Percentiles rank a stretch among this genome's conserved stretches.
Evolutionary conservation across 2,888 invertebrate species (phyloP).

Genomic region (Tipula vernalis): DNA sequence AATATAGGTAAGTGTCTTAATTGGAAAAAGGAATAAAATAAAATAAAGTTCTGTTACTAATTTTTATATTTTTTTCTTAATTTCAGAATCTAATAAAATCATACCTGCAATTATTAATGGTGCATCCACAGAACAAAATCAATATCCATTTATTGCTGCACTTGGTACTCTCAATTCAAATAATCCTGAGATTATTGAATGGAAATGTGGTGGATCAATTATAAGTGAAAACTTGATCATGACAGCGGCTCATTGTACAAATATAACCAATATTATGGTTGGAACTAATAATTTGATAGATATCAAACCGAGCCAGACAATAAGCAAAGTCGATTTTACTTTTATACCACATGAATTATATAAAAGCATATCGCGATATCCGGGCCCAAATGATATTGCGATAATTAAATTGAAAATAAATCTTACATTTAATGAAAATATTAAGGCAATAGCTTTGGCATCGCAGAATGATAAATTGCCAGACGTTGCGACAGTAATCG

Average conservation of each 20-base stretch:
- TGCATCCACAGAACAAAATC: neutral
- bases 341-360: neutral
- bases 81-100: neutral
- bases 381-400: neutral
- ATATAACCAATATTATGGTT: slow-evolving; percentile 14
- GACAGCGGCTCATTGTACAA: slow-evolving; percentile 30
- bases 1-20: neutral
- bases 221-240: slow-evolving; percentile 29
- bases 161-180: neutral
- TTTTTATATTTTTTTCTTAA: no score
- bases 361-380: neutral
- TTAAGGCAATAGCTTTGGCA: neutral
- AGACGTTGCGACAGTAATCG: neutral
- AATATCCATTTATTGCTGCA: neutral
- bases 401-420: neutral
- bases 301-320: neutral
- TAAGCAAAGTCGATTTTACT: neutral
- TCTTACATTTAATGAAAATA: neutral
- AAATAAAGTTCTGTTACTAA: neutral
- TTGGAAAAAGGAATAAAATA: neutral
- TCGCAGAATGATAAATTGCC: neutral
- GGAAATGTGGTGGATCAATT: slow-evolving; percentile 29
- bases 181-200: slow-evolving; percentile 19
- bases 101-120: neutral
- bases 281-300: neutral